Evolutionary conservation across 2,113 vertebrate genomes (phyloP), one percentile per base, ranked within the genome.

Genomic region (Ictidomys tridecemlineatus): DNA sequence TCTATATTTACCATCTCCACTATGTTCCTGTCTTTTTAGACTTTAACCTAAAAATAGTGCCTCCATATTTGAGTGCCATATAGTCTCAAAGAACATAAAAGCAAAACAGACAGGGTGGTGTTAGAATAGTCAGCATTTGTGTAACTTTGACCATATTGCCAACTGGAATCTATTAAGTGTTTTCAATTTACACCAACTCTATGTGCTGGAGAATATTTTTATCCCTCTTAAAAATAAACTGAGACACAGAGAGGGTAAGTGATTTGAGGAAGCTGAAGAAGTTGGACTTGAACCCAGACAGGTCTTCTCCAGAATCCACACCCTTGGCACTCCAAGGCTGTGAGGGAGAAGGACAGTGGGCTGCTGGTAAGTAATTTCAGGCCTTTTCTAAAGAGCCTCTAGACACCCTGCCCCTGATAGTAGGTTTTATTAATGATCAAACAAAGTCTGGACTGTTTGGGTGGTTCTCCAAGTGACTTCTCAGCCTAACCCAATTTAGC

Each of bases 151-250:
- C 10, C n/a, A 12, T 18, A 51, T 87, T 92, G 12, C 67, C 30
- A 34, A 69, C 39, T 67, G 72, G 56, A 72, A 84, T 79, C 4
- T 34, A 76, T 72, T 89, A 63, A 63, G n/a, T 61, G 14, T 24
- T 74, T 84, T 77, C 39, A 12, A 32, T 51, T 83, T 32, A 61
- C 18, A 58, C 5, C 20, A 86, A 69, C 24, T n/a, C 4, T 48
- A 28, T 72, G 16, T 89, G 32, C 8, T 96, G 80, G 8, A 83
- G 22, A 87, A 61, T 95, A 89, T 74, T 79, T 83, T 83, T 86
- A 79, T 79, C 12, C 28, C 8, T 51, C 56, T 93, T 34, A 51
- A 92, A 94, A 85, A 84, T 51, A 42, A 80, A 93, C 2, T 72
- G 16, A 74, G 72, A 5, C 45, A 26, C 42, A 83, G 8, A 42